These are phyloP conservation scores for Labrus mixtus DNA, from an alignment of 2,113 vertebrate genomes.

Conservation along the genomic window DNA sequence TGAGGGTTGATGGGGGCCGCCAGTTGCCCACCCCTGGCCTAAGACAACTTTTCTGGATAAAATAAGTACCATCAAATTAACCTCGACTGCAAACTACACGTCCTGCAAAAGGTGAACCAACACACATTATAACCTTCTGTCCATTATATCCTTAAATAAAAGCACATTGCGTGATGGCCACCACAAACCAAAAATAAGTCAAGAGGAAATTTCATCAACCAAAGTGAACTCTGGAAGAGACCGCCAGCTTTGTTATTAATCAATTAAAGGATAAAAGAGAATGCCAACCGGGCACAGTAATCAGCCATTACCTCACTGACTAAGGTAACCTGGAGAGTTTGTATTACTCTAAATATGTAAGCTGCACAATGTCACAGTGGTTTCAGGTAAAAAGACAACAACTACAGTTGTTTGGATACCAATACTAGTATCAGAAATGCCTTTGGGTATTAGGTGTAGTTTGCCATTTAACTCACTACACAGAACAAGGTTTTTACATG, in stretches of 20 bases:
- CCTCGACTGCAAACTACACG: too few relatives aligned
- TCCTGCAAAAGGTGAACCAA: too few relatives aligned
- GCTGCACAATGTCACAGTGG: neutral
- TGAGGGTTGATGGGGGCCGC: too few relatives aligned
- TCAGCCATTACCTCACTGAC: constrained; percentile 26
- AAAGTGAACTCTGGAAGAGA: constrained; percentile 22
- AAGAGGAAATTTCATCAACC: constrained; percentile 5
- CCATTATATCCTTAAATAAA: neutral
- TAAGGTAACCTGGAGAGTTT: constrained; percentile 4
- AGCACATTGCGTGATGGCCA: neutral
- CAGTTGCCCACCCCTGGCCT: too few relatives aligned
- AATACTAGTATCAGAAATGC: too few relatives aligned
- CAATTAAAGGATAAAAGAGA: constrained; percentile 34
- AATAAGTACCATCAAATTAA: too few relatives aligned
- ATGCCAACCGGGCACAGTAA: constrained; percentile 14
- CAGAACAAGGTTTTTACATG: too few relatives aligned
- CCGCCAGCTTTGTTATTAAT: constrained; percentile 17
- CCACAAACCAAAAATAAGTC: constrained; percentile 14
- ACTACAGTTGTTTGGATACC: too few relatives aligned
- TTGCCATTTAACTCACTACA: too few relatives aligned
- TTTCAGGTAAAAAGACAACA: too few relatives aligned
- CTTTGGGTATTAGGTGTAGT: too few relatives aligned
- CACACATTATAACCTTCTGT: neutral
- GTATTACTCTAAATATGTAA: neutral
- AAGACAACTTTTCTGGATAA: too few relatives aligned